Evolutionary conservation across 2,113 vertebrate genomes (phyloP), one percentile per base, ranked within the genome.

Genomic region (Amphilophus citrinellus): DNA sequence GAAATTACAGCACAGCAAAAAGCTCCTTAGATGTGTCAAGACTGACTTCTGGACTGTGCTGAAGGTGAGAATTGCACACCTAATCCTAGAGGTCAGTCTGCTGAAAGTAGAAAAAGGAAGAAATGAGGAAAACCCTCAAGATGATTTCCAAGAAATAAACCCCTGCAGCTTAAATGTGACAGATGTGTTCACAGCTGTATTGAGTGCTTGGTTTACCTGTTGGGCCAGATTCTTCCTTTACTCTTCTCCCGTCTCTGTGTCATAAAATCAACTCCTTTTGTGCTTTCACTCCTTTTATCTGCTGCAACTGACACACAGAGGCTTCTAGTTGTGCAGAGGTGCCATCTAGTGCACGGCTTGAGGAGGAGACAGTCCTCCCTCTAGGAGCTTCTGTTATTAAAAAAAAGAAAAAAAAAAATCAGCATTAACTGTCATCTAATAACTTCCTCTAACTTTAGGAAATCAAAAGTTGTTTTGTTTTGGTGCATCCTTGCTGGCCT

Each of bases 291-390:
- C 56, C 59, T 59, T 62, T 44, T 79, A 57, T 53, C 27, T 20
- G 17, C 65, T 30, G 47, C 30, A 66, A 4, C 60, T 71, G 71
- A n/a, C 77, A 62, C n/a, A 56, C 66, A 37, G 15, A 77, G 30
- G 15, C 56, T 30, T 2, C 57, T 18, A 27, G 39, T 27, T 65
- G 88, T 3, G 5, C 81, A 65, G 32, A 87, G 63, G 58, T 90
- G 89, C 91, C 90, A 92, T 88, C 90, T 93, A 89, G 90, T 91
- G 89, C 68, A 56, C 75, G 44, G 47, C 6, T 17, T 30, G 11
- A n/a, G 24, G 27, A 61, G 24, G 15, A 63, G 71, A 56, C 22
- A 37, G 20, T 30, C 10, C 24, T n/a, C 10, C 39, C n/a, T 20
- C 44, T 0, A 6, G 44, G 9, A 73, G 27, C 10, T 73, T 73